Conservation (phyloP, 2,888 invertebrate species). For the Thelaira solivaga region DNA sequence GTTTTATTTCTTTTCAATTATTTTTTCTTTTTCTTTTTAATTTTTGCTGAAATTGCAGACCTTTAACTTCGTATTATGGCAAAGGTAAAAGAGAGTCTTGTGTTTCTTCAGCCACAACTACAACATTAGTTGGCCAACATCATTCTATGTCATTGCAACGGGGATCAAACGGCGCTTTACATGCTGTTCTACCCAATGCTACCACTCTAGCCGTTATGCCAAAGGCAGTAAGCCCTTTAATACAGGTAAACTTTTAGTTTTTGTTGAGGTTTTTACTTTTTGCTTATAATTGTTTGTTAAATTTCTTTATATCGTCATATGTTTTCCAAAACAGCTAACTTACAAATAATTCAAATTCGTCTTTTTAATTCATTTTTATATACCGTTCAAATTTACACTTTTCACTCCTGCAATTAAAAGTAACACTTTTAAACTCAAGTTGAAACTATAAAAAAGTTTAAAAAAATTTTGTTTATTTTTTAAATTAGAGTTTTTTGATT, state of each 20-base stretch:
- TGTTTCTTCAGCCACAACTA: conserved; percentile 87
- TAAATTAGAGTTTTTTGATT: too few species aligned
- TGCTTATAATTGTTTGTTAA: not conserved
- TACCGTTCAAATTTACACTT: too few species aligned
- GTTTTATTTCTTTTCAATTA: not conserved
- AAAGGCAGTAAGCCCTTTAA: conserved; percentile 75
- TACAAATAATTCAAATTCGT: too few species aligned
- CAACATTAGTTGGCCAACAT: conserved; percentile 81
- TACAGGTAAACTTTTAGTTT: conserved; percentile 71
- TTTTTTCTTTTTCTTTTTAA: not conserved
- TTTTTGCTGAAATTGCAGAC: conserved; percentile 77
- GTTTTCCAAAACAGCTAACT: too few species aligned
- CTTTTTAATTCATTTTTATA: too few species aligned
- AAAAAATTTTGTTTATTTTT: too few species aligned
- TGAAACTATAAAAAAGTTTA: too few species aligned
- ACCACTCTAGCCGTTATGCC: conserved; percentile 69
- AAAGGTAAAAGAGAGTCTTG: conserved; percentile 85
- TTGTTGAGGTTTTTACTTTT: conserved; percentile 14
- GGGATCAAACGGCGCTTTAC: conserved; percentile 75
- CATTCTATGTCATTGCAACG: conserved; percentile 72
- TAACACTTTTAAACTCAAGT: too few species aligned
- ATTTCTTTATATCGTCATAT: too few species aligned
- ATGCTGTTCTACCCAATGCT: conserved; percentile 72
- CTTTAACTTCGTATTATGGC: conserved; percentile 81
- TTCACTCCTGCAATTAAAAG: too few species aligned